Conservation (phyloP, 1,140 invertebrate species). For the Drosophila murphyi region DNA sequence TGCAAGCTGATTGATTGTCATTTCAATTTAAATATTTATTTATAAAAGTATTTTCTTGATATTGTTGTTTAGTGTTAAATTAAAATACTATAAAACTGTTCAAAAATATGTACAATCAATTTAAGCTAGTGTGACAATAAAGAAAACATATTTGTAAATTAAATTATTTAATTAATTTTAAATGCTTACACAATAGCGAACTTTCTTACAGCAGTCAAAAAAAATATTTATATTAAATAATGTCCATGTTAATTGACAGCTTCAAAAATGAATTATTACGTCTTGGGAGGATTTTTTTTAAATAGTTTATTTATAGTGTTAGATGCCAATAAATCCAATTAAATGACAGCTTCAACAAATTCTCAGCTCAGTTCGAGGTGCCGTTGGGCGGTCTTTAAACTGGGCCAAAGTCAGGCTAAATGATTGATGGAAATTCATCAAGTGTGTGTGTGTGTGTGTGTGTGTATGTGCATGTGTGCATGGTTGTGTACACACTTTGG, state of each 20-base stretch:
- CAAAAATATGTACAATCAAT: too few species aligned
- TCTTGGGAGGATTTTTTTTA: too few species aligned
- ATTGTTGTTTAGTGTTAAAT: neutral
- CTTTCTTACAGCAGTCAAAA: too few species aligned
- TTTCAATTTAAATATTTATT: too few species aligned
- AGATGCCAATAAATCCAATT: slow-evolving; percentile 31
- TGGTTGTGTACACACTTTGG: slow-evolving; percentile 69
- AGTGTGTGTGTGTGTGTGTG: slow-evolving; percentile 34
- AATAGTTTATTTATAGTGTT: too few species aligned
- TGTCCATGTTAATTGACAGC: neutral
- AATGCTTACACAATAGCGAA: too few species aligned
- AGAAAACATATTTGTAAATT: neutral
- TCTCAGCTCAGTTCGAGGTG: neutral
- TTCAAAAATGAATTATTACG: neutral
- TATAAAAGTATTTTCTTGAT: too few species aligned
- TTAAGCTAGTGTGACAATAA: too few species aligned
- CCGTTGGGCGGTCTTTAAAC: slow-evolving; percentile 19
- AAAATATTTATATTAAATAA: too few species aligned
- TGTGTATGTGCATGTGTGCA: slow-evolving; percentile 9
- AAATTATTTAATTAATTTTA: neutral
- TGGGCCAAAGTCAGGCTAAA: slow-evolving; percentile 59
- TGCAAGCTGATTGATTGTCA: neutral
- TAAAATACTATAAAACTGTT: neutral
- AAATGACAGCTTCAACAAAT: slow-evolving; percentile 31
- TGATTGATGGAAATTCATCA: slow-evolving; percentile 73